phyloP scores from a whole-genome alignment of 1,140 invertebrate genomes.

The Mercenaria mercenaria region DNA sequence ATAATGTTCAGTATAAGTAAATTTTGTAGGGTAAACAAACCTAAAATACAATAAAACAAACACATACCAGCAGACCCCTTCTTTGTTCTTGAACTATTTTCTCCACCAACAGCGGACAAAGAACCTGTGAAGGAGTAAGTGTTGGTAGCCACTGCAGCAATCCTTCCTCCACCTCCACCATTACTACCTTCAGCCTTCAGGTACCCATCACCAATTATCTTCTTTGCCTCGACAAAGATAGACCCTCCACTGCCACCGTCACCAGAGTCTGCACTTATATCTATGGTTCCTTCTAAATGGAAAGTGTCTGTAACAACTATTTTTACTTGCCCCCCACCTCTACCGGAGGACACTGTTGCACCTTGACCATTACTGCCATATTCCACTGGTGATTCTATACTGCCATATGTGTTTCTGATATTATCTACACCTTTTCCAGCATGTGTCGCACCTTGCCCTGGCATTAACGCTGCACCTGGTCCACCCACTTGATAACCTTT shows the following conservation, averaged over 20 bases:
- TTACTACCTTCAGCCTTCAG: constrained; percentile 70
- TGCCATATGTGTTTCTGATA: constrained; percentile 70
- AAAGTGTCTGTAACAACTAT: constrained; percentile 55
- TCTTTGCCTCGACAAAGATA: constrained; percentile 65
- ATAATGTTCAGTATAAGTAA: no score
- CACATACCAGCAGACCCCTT: constrained; percentile 70
- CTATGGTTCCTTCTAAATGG: constrained; percentile 74
- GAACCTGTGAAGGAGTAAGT: constrained; percentile 66
- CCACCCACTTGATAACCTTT: constrained; percentile 69
- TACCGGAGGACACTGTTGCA: constrained; percentile 56
- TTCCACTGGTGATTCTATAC: constrained; percentile 66
- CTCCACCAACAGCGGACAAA: constrained; percentile 53
- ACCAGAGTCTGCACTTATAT: constrained; percentile 73
- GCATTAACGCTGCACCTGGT: constrained; percentile 57
- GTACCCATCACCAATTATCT: constrained; percentile 67
- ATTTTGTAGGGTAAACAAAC: no score
- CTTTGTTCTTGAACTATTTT: constrained; percentile 18
- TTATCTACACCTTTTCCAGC: constrained; percentile 74
- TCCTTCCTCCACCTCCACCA: constrained; percentile 77
- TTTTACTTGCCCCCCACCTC: constrained; percentile 79
- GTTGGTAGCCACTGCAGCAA: constrained; percentile 62
- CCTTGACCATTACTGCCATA: constrained; percentile 79
- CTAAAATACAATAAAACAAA: no score
- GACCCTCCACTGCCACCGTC: constrained; percentile 77
- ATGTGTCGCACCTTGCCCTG: constrained; percentile 69